These are phyloP conservation scores for Andrena dorsata DNA, from an alignment of 2,888 invertebrate species.

Conservation along the genomic window DNA sequence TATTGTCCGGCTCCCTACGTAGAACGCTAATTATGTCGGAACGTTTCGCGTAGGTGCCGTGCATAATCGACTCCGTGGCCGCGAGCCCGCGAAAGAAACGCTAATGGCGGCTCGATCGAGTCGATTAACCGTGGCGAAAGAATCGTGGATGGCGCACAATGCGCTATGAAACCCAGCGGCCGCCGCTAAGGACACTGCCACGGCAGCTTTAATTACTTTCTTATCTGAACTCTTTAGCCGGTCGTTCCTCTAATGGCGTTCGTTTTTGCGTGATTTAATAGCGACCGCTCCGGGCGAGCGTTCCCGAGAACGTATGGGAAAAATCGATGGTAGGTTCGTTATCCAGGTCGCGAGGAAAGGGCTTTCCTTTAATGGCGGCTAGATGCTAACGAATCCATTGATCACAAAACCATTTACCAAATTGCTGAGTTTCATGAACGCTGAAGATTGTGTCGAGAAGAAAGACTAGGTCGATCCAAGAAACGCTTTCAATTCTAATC, in stretches of 20 bases:
- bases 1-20: slow-evolving; percentile 56
- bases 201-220: slow-evolving; percentile 59
- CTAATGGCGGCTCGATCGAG: slow-evolving; percentile 56
- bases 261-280: slow-evolving; percentile 63
- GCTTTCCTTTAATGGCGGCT: slow-evolving; percentile 12
- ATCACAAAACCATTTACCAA: not conserved
- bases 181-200: slow-evolving; percentile 53
- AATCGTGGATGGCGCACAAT: slow-evolving; percentile 48
- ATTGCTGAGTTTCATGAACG: not conserved
- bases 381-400: slow-evolving; percentile 35
- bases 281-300: slow-evolving; percentile 39
- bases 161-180: slow-evolving; percentile 53
- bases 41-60: slow-evolving; percentile 47
- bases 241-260: slow-evolving; percentile 59
- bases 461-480: too few species aligned
- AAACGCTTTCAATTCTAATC: too few species aligned
- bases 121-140: slow-evolving; percentile 52
- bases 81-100: slow-evolving; percentile 41
- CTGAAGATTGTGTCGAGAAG: too few species aligned
- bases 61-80: slow-evolving; percentile 47
- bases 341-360: slow-evolving; percentile 22
- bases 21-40: slow-evolving; percentile 70
- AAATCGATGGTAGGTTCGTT: slow-evolving; percentile 51
- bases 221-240: slow-evolving; percentile 54
- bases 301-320: slow-evolving; percentile 49